phyloP scores from a whole-genome alignment of 1,140 invertebrate genomes.

The Probaryconus sp. region DNA sequence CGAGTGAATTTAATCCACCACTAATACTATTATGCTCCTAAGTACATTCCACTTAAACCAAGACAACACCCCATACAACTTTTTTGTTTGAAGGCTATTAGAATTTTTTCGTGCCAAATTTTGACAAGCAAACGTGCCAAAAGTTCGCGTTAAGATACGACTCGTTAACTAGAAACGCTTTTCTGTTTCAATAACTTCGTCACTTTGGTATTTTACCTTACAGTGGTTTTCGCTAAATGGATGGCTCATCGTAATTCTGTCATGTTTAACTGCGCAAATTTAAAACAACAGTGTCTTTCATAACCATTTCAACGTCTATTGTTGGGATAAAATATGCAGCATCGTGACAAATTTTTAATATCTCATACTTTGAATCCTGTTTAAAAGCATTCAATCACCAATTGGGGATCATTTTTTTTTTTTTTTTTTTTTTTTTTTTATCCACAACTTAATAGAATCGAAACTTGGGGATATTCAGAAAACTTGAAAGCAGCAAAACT shows the following conservation, averaged over 20 bases:
- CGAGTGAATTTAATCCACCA: conserved; percentile 3
- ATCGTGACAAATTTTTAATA: conserved; percentile 15
- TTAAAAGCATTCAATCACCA: conserved; percentile 2
- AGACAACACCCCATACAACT: conserved; percentile 43
- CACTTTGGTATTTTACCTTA: conserved; percentile 58
- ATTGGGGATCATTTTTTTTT: too few relatives aligned
- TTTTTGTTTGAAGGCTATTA: conserved; percentile 28
- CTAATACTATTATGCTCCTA: too few relatives aligned
- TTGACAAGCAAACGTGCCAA: conserved; percentile 64
- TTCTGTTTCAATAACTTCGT: conserved; percentile 61
- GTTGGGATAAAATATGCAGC: conserved; percentile 12
- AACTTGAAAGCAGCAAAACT: too few relatives aligned
- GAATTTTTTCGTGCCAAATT: conserved; percentile 64
- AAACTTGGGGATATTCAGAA: too few relatives aligned
- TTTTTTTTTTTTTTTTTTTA: too few relatives aligned
- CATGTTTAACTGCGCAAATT: conserved; percentile 53
- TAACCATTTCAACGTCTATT: conserved; percentile 25
- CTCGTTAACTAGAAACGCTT: conserved; percentile 63
- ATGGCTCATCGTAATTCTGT: conserved; percentile 44
- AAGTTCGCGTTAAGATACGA: conserved; percentile 55
- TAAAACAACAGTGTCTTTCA: conserved; percentile 49
- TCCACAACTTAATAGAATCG: too few relatives aligned
- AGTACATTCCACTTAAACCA: too few relatives aligned
- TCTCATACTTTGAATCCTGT: conserved; percentile 5
- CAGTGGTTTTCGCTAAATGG: conserved; percentile 56